Evolutionary conservation across 2,888 invertebrate species (phyloP), one percentile per base, ranked within the genome.

Genomic region (Brachypalpus laphriformis): DNA sequence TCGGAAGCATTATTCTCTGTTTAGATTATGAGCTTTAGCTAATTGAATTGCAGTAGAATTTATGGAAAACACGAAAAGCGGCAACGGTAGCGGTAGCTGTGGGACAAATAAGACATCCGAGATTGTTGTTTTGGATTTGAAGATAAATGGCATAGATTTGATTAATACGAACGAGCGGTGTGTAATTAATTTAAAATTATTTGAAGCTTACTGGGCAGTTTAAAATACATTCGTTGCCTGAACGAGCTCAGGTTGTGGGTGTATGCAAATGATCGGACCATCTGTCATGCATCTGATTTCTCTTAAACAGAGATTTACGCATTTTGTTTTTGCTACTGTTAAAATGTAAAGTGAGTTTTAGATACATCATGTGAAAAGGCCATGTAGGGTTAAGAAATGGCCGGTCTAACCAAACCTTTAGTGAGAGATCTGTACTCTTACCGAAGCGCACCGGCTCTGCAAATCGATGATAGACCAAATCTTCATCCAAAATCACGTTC

Each of bases 11-110:
- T 71, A 66, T 85, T 85, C 85, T 76, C 85, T 81, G 85, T 71
- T 85, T 81, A 81, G 85, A 85, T 85, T 81, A 85, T 81, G 75
- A 81, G 80, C 75, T 85, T 81, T 85, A 85, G 57, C 75, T 85
- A 85, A 81, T 85, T 85, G 85, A 85, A 81, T 85, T 80, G 83
- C 78, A 78, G 78, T 63, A 34, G 51, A 75, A 65, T 59, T 61
- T 61, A 59, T 76, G 61, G 77, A 56, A 74, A 63, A 74, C 37
- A 61, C 16, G 9, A 56, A 31, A 28, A 54, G 54, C 54, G 42
- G 71, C 70, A 76, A 51, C 63, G 7, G 63, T 42, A 14, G 16
- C 57, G 4, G 40, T 8, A 11, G 42, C 8, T 45, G 47, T 51
- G 47, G 66, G 45, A 72, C 71, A 66, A 82, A 72, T 82, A 72